Base-by-base conservation (phyloP, 2,888 invertebrate species). In the Morpho achilles region DNA sequence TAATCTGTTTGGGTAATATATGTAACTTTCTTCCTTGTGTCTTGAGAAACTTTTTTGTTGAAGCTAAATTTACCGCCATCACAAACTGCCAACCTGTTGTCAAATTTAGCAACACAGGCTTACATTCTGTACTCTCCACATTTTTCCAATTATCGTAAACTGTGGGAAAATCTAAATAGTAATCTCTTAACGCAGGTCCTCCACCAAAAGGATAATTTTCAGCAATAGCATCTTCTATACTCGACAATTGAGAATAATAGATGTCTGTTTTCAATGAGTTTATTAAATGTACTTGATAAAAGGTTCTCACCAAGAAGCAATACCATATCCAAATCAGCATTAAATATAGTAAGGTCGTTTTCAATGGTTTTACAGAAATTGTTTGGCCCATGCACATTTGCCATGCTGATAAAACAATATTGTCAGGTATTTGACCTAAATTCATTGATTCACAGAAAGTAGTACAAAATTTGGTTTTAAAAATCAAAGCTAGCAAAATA, bases 241-340 rank as follows among this genome's bases (percentile, higher is more conserved):
- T 75, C 22, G 74, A 62, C 50, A 87, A 69, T 39, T 79, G 74
- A 41, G 67, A 58, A 54, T 69, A 75, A 54, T 79, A 80, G 58
- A 77, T 74, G 51, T 77, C 76, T 3, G 77, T 77, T 69, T 84
- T 82, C 45, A 88, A 70, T 1, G 78, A 80, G 62, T 73, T 74
- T 56, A 88, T 85, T 3, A 87, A 73, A 57, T 77, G 77, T 0
- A 81, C 82, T 68, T 87, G 86, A 60, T 87, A 88, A 53, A 79
- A 74, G 0, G 83, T 87, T 65, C 88, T 75, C n/a, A 87, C 68
- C 42, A 87, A 66, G 63, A 82, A 76, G 68, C 81, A 79, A 56
- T 82, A 87, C 80, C 79, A 82, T 32, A 84, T 76, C 87, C 86
- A 87, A 46, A 80, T 63, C 2, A 82, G 60, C 3, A 74, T 64